Evolutionary conservation across 2,888 invertebrate genomes (phyloP).

Genomic region (Acronicta leporina): DNA sequence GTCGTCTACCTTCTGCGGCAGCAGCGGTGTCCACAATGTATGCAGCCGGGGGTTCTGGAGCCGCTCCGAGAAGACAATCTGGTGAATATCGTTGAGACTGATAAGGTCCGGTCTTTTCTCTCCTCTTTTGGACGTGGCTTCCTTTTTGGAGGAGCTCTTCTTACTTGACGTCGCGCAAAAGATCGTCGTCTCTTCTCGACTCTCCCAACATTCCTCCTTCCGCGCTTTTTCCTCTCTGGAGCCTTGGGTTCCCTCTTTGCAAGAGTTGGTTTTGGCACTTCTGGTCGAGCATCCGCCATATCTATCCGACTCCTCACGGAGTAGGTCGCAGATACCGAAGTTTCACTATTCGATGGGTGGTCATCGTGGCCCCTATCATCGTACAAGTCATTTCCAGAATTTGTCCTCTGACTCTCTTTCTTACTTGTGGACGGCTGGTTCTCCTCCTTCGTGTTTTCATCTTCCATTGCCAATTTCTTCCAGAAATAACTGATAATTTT

Average conservation of each 20-base stretch:
- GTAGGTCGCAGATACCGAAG: slow-evolving; percentile 55
- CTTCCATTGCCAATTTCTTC: slow-evolving; percentile 69
- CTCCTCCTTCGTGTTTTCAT: slow-evolving; percentile 62
- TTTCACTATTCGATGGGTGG: slow-evolving; percentile 54
- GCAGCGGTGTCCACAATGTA: slow-evolving; percentile 73
- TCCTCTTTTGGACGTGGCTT: slow-evolving; percentile 45
- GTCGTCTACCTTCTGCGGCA: slow-evolving; percentile 75
- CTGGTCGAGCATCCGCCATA: slow-evolving; percentile 48
- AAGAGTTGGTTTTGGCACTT: slow-evolving; percentile 41
- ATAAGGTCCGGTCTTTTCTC: slow-evolving; percentile 53
- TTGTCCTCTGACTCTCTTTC: slow-evolving; percentile 56
- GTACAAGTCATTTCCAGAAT: slow-evolving; percentile 45
- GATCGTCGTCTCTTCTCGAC: slow-evolving; percentile 64
- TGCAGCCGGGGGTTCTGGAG: slow-evolving; percentile 55
- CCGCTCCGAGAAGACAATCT: slow-evolving; percentile 58
- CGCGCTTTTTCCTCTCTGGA: slow-evolving; percentile 52
- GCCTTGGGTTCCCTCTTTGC: slow-evolving; percentile 48
- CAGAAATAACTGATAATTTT: slow-evolving; percentile 71
- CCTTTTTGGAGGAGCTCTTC: slow-evolving; percentile 50
- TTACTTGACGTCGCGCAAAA: slow-evolving; percentile 41
- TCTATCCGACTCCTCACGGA: slow-evolving; percentile 60
- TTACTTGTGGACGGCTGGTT: slow-evolving; percentile 65
- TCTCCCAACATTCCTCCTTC: slow-evolving; percentile 49
- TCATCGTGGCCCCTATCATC: slow-evolving; percentile 52
- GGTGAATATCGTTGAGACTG: slow-evolving; percentile 66